These are phyloP conservation scores for Drymodes brunneopygia DNA, from an alignment of 2,113 vertebrate genomes.

Conservation along the genomic window DNA sequence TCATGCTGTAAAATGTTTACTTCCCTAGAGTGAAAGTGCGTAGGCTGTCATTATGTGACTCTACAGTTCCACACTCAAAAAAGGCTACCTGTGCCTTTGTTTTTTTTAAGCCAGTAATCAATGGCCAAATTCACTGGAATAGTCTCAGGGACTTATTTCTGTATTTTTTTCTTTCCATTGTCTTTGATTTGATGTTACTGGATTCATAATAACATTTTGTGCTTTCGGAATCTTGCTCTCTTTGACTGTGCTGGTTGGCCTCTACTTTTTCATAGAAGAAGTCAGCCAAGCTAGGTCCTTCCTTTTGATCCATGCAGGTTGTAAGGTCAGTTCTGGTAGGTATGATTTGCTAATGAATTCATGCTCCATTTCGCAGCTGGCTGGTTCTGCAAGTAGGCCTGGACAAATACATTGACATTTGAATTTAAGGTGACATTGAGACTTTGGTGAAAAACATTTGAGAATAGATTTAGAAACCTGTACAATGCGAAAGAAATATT, in stretches of 20 bases:
- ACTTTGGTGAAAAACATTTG: neutral
- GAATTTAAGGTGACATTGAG: slow-evolving; percentile 14
- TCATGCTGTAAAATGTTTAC: neutral
- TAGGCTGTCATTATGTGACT: neutral
- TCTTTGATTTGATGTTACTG: neutral
- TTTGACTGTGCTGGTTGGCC: neutral
- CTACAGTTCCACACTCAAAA: neutral
- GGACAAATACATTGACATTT: neutral
- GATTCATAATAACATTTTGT: neutral
- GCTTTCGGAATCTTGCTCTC: neutral
- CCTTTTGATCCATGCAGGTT: slow-evolving; percentile 22
- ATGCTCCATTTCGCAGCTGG: slow-evolving; percentile 40
- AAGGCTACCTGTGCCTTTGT: neutral
- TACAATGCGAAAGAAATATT: neutral
- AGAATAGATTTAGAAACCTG: neutral
- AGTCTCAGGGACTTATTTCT: neutral
- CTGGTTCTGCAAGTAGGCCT: slow-evolving; percentile 14
- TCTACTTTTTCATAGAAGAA: neutral
- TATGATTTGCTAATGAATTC: slow-evolving; percentile 36
- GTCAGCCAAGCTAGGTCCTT: neutral
- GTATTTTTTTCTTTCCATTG: neutral
- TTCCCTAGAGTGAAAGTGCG: neutral
- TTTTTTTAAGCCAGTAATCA: neutral
- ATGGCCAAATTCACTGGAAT: neutral
- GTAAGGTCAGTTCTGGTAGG: slow-evolving; percentile 32